Evolutionary conservation across 2,113 vertebrate species (phyloP).

Genomic region (Scolopax mira): DNA sequence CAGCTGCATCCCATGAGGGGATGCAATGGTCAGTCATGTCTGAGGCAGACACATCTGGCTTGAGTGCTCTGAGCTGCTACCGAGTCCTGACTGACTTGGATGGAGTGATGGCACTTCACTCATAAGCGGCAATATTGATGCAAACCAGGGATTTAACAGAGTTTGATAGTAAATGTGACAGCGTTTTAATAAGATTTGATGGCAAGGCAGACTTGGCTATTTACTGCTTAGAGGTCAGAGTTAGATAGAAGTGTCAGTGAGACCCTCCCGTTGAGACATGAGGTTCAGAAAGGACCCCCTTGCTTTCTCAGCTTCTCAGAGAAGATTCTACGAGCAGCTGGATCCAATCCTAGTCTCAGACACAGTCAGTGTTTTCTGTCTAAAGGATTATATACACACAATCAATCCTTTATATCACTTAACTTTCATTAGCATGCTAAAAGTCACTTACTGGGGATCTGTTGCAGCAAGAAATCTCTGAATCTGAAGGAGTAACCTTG

Average conservation of each 20-base stretch:
- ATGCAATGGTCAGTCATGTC: neutral
- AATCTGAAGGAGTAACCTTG: neutral
- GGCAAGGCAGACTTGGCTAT: neutral
- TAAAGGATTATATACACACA: neutral
- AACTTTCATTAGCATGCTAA: neutral
- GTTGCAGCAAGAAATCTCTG: neutral
- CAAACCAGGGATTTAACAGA: neutral
- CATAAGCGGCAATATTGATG: neutral
- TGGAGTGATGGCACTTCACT: neutral
- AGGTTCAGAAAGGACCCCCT: neutral
- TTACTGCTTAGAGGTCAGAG: neutral
- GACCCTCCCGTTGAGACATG: neutral
- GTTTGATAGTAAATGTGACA: neutral
- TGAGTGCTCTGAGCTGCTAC: neutral
- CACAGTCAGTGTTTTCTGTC: neutral
- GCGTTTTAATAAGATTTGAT: neutral
- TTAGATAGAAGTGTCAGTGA: neutral
- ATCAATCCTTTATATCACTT: neutral
- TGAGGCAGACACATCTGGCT: neutral
- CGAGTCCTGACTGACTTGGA: neutral
- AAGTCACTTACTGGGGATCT: neutral
- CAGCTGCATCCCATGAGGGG: rapidly evolving
- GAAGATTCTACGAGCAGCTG: neutral
- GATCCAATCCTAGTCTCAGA: neutral
- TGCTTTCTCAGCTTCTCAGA: neutral